These are phyloP conservation scores for Neuroscelio doddi DNA, from an alignment of 2,888 invertebrate genomes.

Conservation along the genomic window DNA sequence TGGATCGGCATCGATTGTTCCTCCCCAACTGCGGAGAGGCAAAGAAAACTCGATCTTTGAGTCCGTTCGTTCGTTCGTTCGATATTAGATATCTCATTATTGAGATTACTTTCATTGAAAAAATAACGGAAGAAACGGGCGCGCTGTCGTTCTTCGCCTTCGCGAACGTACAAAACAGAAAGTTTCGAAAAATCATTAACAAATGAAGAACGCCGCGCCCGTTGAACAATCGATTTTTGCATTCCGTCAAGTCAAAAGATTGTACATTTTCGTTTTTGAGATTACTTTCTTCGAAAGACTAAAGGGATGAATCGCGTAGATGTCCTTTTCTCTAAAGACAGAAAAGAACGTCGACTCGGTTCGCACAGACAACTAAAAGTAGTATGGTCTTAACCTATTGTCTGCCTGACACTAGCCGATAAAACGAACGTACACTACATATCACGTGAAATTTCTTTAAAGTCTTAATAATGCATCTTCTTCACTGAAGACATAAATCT, in stretches of 20 bases:
- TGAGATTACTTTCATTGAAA: not conserved
- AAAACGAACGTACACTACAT: slow-evolving; percentile 51
- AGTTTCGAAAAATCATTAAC: not conserved
- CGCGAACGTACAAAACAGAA: too few species aligned
- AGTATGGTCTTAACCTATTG: slow-evolving; percentile 34
- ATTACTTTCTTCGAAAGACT: slow-evolving; percentile 44
- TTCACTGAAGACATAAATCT: slow-evolving; percentile 61
- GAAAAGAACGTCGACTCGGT: slow-evolving; percentile 9
- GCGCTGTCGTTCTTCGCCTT: not conserved
- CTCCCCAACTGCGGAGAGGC: slow-evolving; percentile 9
- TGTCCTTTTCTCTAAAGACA: not conserved
- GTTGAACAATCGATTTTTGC: not conserved
- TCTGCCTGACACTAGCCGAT: slow-evolving; percentile 42
- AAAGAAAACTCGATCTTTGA: slow-evolving; percentile 41
- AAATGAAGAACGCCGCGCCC: slow-evolving; percentile 14
- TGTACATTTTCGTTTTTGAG: slow-evolving; percentile 17
- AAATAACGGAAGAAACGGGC: not conserved
- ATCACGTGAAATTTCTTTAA: slow-evolving; percentile 65
- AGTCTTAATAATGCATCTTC: slow-evolving; percentile 65
- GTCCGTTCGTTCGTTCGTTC: slow-evolving; percentile 44
- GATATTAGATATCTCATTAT: slow-evolving; percentile 13
- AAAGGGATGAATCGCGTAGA: slow-evolving; percentile 21
- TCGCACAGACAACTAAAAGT: slow-evolving; percentile 34
- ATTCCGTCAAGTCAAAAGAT: not conserved
- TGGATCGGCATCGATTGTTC: slow-evolving; percentile 53